Percentiles rank a stretch among this genome's conserved stretches.
These are phyloP conservation scores for Eristalis arbustorum DNA, from an alignment of 2,888 invertebrate genomes.

Conservation along the genomic window DNA sequence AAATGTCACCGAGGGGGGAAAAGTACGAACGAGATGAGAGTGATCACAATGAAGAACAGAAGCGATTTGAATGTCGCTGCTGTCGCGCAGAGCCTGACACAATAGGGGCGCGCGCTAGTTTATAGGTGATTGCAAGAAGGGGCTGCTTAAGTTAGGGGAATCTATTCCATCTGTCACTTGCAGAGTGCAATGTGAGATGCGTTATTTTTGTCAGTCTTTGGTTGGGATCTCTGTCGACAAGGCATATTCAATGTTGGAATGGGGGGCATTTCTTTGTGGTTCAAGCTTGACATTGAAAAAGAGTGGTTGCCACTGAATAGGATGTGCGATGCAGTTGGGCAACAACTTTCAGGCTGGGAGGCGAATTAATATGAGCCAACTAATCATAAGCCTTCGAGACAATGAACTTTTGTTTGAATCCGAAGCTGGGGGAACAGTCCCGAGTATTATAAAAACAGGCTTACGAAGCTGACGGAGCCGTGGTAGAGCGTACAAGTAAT, in stretches of 20 bases:
- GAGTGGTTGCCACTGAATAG: background rate
- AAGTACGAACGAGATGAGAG: background rate
- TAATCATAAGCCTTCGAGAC: background rate
- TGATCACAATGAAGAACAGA: conserved; percentile 4
- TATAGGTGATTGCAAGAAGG: background rate
- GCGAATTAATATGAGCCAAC: background rate
- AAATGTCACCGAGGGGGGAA: conserved; percentile 30
- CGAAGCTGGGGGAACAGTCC: background rate
- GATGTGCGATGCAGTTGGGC: background rate
- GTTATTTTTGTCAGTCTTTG: background rate
- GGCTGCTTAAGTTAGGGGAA: background rate
- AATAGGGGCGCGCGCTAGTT: conserved; percentile 17
- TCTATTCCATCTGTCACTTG: background rate
- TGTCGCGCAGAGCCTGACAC: conserved; percentile 10
- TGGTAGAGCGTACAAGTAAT: no score
- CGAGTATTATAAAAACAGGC: no score
- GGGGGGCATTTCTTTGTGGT: background rate
- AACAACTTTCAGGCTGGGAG: background rate
- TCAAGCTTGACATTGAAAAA: background rate
- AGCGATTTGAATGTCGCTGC: conserved; percentile 13
- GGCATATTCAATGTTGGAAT: background rate
- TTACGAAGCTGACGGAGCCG: no score
- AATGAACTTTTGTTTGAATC: background rate
- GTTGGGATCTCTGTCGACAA: background rate
- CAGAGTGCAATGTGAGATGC: background rate